A percentile compares a stretch with the other conserved stretches of the same genome.
These are phyloP conservation scores for Heliconius melpomene DNA, from an alignment of 1,140 invertebrate genomes.

Conservation along the genomic window DNA sequence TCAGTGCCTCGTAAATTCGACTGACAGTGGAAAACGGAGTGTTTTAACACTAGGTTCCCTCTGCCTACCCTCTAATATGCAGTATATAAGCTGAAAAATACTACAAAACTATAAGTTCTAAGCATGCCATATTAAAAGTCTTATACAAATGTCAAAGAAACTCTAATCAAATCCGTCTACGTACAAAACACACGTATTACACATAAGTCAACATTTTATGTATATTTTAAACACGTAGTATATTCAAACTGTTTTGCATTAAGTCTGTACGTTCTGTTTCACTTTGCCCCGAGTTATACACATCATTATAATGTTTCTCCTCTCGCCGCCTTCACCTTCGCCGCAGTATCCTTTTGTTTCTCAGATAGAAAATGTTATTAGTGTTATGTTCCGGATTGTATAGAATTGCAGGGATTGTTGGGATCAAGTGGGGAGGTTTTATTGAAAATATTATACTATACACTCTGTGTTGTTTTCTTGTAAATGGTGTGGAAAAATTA, in stretches of 20 bases:
- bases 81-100: too few species aligned
- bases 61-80: too few species aligned
- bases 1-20: too few species aligned
- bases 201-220: background rate
- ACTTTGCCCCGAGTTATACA: background rate
- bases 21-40: too few species aligned
- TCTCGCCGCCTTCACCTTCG: background rate
- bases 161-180: too few species aligned
- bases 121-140: too few species aligned
- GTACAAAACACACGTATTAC: too few species aligned
- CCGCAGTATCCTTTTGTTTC: conserved; percentile 16
- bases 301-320: background rate
- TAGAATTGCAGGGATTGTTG: background rate
- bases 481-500: background rate
- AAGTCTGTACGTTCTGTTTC: background rate
- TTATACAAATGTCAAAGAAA: too few species aligned
- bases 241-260: background rate
- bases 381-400: background rate
- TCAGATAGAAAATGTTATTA: background rate
- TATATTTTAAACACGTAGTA: background rate
- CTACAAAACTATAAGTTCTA: too few species aligned
- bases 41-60: too few species aligned
- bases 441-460: conserved; percentile 5
- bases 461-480: background rate
- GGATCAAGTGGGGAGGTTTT: background rate